Evolutionary conservation across 1,140 invertebrate species (phyloP).

Genomic region (Lepidostoma basale): DNA sequence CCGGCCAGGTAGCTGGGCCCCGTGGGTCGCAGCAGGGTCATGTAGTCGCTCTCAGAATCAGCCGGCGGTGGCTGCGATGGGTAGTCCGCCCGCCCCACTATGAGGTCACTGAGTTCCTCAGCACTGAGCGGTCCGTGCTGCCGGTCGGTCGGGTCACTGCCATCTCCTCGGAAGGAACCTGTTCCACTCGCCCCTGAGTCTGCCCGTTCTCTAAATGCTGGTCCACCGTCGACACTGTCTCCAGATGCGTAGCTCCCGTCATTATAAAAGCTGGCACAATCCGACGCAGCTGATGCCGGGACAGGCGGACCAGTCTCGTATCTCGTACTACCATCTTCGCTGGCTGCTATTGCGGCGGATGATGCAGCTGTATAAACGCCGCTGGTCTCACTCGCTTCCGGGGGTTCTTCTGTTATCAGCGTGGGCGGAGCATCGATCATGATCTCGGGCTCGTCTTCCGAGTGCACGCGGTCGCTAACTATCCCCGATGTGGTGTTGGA

Average conservation of each 20-base stretch:
- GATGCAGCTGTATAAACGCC: constrained; percentile 78
- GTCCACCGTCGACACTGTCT: constrained; percentile 37
- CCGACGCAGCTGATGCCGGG: constrained; percentile 22
- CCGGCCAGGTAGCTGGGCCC: constrained; percentile 62
- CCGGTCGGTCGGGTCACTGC: constrained; percentile 80
- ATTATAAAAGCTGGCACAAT: constrained; percentile 41
- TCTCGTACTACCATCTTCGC: constrained; percentile 31
- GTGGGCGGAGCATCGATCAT: constrained; percentile 78
- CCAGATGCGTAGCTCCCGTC: constrained; percentile 39
- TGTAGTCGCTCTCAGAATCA: constrained; percentile 88
- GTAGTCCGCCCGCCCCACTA: constrained; percentile 76
- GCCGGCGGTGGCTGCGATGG: constrained; percentile 72
- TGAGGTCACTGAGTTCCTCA: constrained; percentile 80
- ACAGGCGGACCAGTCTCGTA: constrained; percentile 8
- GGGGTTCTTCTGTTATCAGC: constrained; percentile 53
- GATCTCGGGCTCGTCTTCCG: constrained; percentile 88
- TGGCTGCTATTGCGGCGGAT: constrained; percentile 55
- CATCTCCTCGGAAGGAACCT: constrained; percentile 82
- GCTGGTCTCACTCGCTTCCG: constrained; percentile 74
- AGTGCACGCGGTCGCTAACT: constrained; percentile 91
- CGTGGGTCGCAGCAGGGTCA: constrained; percentile 75
- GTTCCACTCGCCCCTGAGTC: constrained; percentile 77
- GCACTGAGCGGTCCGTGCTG: constrained; percentile 77
- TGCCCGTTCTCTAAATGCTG: constrained; percentile 65
- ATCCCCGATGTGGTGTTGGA: constrained; percentile 95